Base-by-base conservation (phyloP, 2,797 vertebrate species). In the Halcyon badia region DNA sequence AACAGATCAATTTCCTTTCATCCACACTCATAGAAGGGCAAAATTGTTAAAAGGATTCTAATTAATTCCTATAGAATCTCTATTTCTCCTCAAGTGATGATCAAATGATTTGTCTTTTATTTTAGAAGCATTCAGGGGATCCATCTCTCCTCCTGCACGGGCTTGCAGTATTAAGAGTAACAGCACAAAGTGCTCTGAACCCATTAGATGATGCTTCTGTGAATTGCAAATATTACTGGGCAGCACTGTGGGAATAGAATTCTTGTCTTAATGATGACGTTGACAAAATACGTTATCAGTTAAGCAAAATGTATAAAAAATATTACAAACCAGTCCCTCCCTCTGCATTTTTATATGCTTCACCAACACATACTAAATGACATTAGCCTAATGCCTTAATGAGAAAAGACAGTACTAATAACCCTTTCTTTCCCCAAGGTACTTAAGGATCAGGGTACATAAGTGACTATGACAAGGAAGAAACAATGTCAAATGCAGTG, bases 401-500 rank as follows among this genome's bases (percentile, higher is more conserved):
- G 13, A 87, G 18, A 80, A 77, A 77, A 61, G 5, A 33, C 1
- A 25, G 4, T 7, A 75, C 11, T 12, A 46, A 66, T 20, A 64
- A 19, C 10, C 2, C 25, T 1, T 20, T 39, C 65, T 90, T 65
- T 85, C 6, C 4, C 22, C 70, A 54, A n/a, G 7, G 7, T 2
- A 28, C 10, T 6, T 21, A 71, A 58, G 13, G 51, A 65, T 87
- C 35, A 51, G 2, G 6, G 19, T n/a, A 87, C 15, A 13, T 60
- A 56, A 66, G 2, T 13, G 16, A 70, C n/a, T 58, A 10, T 14
- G 19, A 16, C 25, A 65, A 72, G 42, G 21, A 11, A 69, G 92
- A 70, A 60, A 4, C 28, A 39, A 20, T 3, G 22, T 14, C 39
- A 66, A 54, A 9, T 0, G 0, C 14, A 42, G 41, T 20, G 26